phyloP scores from a whole-genome alignment of 2,888 invertebrate species.

The Volucella zonaria region DNA sequence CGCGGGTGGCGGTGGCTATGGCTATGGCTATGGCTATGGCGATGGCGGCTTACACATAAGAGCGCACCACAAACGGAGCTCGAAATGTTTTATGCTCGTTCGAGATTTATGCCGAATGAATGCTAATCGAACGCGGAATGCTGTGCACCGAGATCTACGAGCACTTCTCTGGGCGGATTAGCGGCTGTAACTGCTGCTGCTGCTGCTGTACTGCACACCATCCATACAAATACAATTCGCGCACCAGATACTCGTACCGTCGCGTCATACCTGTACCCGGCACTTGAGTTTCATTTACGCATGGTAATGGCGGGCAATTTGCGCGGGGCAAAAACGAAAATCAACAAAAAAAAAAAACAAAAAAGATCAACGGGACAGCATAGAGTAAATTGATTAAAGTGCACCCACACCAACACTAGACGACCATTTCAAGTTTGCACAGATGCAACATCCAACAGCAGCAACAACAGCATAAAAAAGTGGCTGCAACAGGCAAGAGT shows the following conservation, averaged over 20 bases:
- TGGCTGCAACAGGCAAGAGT: slow-evolving; percentile 20
- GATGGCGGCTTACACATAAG: background rate
- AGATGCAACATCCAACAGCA: slow-evolving; percentile 56
- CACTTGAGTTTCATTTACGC: slow-evolving; percentile 70
- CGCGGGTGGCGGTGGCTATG: too few species aligned
- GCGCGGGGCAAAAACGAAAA: slow-evolving; percentile 17
- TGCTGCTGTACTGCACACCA: slow-evolving; percentile 28
- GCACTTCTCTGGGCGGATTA: slow-evolving; percentile 61
- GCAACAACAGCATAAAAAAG: slow-evolving; percentile 26
- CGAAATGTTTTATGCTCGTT: slow-evolving; percentile 71
- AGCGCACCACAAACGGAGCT: slow-evolving; percentile 43
- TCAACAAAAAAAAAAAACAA: slow-evolving; percentile 1
- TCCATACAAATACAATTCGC: background rate
- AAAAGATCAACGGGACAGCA: slow-evolving; percentile 53
- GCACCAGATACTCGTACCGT: too few species aligned
- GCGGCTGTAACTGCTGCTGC: slow-evolving; percentile 19
- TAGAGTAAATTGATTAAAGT: slow-evolving; percentile 70
- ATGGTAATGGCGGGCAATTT: slow-evolving; percentile 70
- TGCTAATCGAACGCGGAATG: slow-evolving; percentile 73
- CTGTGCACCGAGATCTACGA: slow-evolving; percentile 62
- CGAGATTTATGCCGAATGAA: slow-evolving; percentile 72
- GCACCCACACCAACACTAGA: slow-evolving; percentile 62
- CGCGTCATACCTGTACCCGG: slow-evolving; percentile 28
- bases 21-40: too few species aligned
- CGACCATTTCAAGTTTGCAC: slow-evolving; percentile 63